phyloP scores from a whole-genome alignment of 1,140 invertebrate species.

The Geopemphigus sp. region DNA sequence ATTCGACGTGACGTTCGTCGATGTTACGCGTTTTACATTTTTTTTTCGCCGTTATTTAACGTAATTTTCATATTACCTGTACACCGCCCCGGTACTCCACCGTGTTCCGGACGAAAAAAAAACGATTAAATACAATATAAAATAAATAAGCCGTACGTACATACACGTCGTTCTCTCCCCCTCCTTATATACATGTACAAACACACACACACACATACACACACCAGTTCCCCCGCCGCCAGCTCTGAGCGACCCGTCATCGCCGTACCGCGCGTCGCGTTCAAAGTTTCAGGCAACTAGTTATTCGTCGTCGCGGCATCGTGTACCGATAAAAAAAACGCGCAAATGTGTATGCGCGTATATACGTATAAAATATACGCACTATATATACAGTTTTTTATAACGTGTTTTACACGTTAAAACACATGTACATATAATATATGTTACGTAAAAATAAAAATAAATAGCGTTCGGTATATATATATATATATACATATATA shows the following conservation, averaged over 20 bases:
- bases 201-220: too few species aligned
- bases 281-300: slow-evolving; percentile 30
- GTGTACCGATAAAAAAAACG: neutral
- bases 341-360: neutral
- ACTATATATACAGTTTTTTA: too few species aligned
- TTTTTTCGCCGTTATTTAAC: too few species aligned
- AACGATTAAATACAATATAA: slow-evolving; percentile 7
- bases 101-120: neutral
- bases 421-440: neutral
- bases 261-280: neutral
- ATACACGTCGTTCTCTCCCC: neutral
- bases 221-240: neutral
- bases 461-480: neutral
- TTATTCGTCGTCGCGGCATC: slow-evolving; percentile 8
- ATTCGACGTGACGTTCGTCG: neutral
- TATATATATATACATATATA: too few species aligned
- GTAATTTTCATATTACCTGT: too few species aligned
- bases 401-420: neutral
- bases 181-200: too few species aligned
- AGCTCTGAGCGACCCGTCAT: neutral
- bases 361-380: neutral
- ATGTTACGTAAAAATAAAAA: neutral
- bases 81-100: neutral
- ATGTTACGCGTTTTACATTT: neutral
- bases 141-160: neutral